Evolutionary conservation across 1,140 invertebrate species (phyloP), one percentile per base, ranked within the genome.

Genomic region (Drosophila asahinai): DNA sequence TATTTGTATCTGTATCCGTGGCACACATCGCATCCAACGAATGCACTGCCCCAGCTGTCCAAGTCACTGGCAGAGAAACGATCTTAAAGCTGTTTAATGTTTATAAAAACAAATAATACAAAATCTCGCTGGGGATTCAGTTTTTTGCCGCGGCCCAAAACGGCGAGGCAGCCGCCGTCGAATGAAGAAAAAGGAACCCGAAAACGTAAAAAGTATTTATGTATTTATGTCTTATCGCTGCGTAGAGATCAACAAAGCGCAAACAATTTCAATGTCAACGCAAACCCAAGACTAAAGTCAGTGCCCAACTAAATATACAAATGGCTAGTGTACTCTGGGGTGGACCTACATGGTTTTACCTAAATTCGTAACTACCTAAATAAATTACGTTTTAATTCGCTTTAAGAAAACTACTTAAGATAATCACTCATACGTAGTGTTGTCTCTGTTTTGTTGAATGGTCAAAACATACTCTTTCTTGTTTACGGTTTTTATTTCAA

Each of bases 191-290:
- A 61, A 55, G 30, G 14, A 64, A 74, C 47, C 38, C 54, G 45
- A 58, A 65, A 65, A 49, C 78, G 66, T 63, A 68, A 86, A 82
- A 82, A 74, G 86, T 83, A 82, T 89, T 83, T 80, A 73, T 73
- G 70, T 73, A 80, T 89, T 83, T 80, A 64, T 80, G 86, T 77
- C 86, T 89, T 89, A 89, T 89, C 86, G 86, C 81, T 82, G 86
- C 79, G 81, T 82, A 74, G 72, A 82, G 87, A 90, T 90, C 86
- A 81, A 90, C 86, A 90, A 74, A 90, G 72, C 86, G 66, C 71
- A 90, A 84, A 90, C 84, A 81, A 90, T 90, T 90, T 90, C 86
- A 90, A 90, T 90, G 86, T 90, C 86, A 90, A 84, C 81, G 81
- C 86, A 77, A 82, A 67, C 54, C 58, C 47, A 74, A 77, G 81